Base-by-base conservation (phyloP, 2,888 invertebrate genomes). In the Aporophyla nigra region DNA sequence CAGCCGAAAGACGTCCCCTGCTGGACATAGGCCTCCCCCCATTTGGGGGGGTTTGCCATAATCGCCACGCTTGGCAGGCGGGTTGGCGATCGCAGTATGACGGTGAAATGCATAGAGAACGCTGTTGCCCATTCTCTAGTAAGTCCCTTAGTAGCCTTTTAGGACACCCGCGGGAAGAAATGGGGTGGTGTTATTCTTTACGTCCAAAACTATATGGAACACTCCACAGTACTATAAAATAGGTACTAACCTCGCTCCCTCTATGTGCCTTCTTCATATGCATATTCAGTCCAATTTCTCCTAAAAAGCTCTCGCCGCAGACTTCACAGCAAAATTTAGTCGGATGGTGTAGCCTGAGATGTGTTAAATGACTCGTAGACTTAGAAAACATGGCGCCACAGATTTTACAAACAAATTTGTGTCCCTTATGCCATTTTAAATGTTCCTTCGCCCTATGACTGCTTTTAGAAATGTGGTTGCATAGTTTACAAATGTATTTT, bases 401-500 rank as follows among this genome's bases (percentile, higher is more conserved):
- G 1, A 91, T 85, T 7, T 93, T 91, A 67, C 96, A 96, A 0
- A 82, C 78, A 63, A 92, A 96, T 0, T 79, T 90, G 9, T 90
- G 90, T 0, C 96, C 96, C 10, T 83, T 87, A 54, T 96, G 96
- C 95, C 95, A 95, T 46, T 91, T 89, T 0, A 88, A 76, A 71
- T 96, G 96, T n/a, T 95, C 95, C 21, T 90, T 92, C 0, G 96
- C 96, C 5, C 91, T 86, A 58, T 93, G 90, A 2, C 91, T 89
- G 0, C 93, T 92, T 5, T 92, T 91, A 0, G 92, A 89, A 0
- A 90, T 86, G 70, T 92, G 90, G 0, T 88, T 84, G 75, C 95
- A 96, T 3, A 92, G 78, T 24, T 90, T 92, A 78, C 96, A 96
- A 0, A 91, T 82, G 76, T 91, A 96, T 56, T 91, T 92, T 2